Base-by-base conservation (phyloP, 2,888 invertebrate genomes). In the Anaspis maculata region DNA sequence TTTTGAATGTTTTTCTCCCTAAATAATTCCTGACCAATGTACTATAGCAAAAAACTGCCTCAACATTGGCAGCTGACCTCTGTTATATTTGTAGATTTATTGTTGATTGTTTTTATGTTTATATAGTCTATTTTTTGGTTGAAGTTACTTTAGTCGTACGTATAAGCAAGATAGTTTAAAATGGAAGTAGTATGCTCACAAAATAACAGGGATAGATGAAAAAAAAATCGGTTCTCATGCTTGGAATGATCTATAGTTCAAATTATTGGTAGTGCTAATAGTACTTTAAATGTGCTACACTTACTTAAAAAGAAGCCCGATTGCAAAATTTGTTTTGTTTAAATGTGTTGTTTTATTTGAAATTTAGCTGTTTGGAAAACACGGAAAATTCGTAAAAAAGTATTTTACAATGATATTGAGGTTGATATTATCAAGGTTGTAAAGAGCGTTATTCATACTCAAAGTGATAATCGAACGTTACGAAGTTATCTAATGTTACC, bases 101-200 rank as follows among this genome's bases (percentile, higher is more conserved):
- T 64, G 65, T 65, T 65, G 64, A 62, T 65, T 65, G 64, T 65
- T 65, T 65, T 65, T 63, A 64, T 64, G 63, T 64, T 64, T 64
- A 64, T 65, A 65, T 64, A 65, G 64, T 65, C 60, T 64, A 64
- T 64, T 64, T 59, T 63, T 64, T 62, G 62, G 63, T 64, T 64
- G 62, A 61, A 63, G 62, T 61, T 64, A 62, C 59, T 52, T 53
- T 51, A 55, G 52, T 51, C 52, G 56, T 54, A 54, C 49, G 49
- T 45, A 45, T 46, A 49, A 32, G 32, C 27, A 35, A 29, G 23
- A 39, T 32, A 36, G 33, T 34, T 25, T 34, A 33, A 38, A 34
- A 38, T 23, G 16, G 27, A 30, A 46, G 54, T 55, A 54, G 54
- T 52, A 52, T 57, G 59, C 59, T 59, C 59, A 59, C 59, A 56